phyloP scores from a whole-genome alignment of 2,797 vertebrate species.

The Rhadinocentrus ornatus region DNA sequence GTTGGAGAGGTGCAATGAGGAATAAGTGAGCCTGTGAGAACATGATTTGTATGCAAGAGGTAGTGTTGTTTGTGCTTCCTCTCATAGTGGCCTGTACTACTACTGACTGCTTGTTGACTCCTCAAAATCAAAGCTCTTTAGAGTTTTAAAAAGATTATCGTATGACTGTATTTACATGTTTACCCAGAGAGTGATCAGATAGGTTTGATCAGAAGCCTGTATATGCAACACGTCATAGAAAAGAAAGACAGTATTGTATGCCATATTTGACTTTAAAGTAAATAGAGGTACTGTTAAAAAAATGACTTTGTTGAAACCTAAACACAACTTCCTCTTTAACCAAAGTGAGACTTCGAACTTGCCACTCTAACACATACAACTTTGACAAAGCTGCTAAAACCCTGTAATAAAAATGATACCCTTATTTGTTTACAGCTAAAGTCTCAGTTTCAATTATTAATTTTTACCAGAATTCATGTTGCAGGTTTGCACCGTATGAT shows the following conservation, averaged over 20 bases:
- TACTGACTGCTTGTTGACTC: neutral
- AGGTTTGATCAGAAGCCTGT: neutral
- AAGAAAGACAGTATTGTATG: neutral
- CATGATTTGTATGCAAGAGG: slow-evolving; percentile 43
- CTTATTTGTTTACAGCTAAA: neutral
- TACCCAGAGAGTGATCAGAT: neutral
- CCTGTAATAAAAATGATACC: neutral
- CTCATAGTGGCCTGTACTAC: slow-evolving; percentile 17
- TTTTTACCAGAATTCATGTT: neutral
- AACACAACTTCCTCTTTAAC: slow-evolving; percentile 48
- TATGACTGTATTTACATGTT: neutral
- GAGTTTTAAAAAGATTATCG: neutral
- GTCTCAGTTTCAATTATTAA: neutral
- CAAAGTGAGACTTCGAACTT: neutral
- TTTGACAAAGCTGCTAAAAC: slow-evolving; percentile 3
- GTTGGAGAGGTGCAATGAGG: slow-evolving; percentile 20
- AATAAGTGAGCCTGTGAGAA: slow-evolving; percentile 20
- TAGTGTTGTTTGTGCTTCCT: slow-evolving; percentile 52
- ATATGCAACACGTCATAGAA: neutral
- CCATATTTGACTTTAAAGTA: neutral
- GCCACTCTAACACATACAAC: neutral
- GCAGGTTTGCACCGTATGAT: neutral
- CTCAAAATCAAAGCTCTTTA: neutral
- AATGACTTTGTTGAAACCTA: neutral
- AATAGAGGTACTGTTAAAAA: slow-evolving; percentile 12